Base-by-base conservation (phyloP, 2,888 invertebrate genomes). In the Agrotis exclamationis region DNA sequence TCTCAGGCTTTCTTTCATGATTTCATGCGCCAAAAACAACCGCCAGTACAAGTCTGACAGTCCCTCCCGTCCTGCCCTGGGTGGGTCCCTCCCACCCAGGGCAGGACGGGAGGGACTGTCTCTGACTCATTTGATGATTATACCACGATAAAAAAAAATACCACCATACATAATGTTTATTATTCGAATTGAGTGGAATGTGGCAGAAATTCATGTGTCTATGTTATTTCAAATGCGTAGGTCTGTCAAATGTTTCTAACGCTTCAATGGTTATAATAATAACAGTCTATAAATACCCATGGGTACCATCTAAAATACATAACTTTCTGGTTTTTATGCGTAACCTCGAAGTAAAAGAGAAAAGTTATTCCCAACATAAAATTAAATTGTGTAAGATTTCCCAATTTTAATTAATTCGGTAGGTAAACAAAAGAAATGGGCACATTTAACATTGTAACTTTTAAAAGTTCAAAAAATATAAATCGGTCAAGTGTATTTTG, bases 191-290 rank as follows among this genome's bases (percentile, higher is more conserved):
- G 9, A 39, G 6, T 13, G 33, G 13, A 56, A 33, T 7, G n/a
- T 0, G 9, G 18, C 33, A 33, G 16, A 11, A 16, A 6, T 6
- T 7, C 14, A 11, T 53, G 16, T 62, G 20, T 33, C 16, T 14
- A 4, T 28, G n/a, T 14, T 28, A 6, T 20, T n/a, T 5, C n/a
- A 51, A 33, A 44, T 11, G 11, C 39, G 11, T 33, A n/a, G n/a
- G 2, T 66, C 67, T 45, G 20, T 50, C 7, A 51, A 20, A 51
- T 51, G 51, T 67, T 66, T 66, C 16, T 51, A 68, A 33, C 45
- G 13, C 69, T 13, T 67, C 18, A 33, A 33, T 11, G 3, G 22
- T 47, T 33, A 5, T 20, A n/a, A 22, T 59, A 14, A 14, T 28
- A 28, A 20, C 3, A 59, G 45, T 13, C 28, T 28, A n/a, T 18